Base-by-base conservation (phyloP, 2,888 invertebrate genomes). In the Nomada ferruginata region DNA sequence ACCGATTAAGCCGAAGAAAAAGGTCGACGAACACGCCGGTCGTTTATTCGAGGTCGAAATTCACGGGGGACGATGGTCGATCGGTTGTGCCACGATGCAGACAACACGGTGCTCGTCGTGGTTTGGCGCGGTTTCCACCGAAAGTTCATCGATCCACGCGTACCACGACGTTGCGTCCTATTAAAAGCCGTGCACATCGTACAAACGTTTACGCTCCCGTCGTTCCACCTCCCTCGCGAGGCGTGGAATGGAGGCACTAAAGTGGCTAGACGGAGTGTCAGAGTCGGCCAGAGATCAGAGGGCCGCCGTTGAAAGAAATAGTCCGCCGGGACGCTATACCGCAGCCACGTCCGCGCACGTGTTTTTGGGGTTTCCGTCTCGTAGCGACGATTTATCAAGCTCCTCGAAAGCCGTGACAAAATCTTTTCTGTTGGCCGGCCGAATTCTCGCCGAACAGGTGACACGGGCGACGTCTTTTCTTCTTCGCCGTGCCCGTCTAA, bases 221-320 rank as follows among this genome's bases (percentile, higher is more conserved):
- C 82, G 73, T 75, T 79, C 80, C 79, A 72, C 84, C 79, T 84
- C 83, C 81, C 81, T 85, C 85, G 83, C 83, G 85, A 85, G 87
- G 75, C 87, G 85, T 81, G 86, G 86, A 73, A 72, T 83, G 82
- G 70, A 76, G 89, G 80, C 84, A 80, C 85, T 85, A 87, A 88
- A 90, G 86, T 89, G 89, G 87, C 87, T 79, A 82, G 85, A 86
- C 86, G 83, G 87, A 86, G 89, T 87, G 89, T 88, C 87, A 85
- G 87, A 83, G 86, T 63, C 89, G 85, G 68, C 82, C 80, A 65
- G 83, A 91, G 91, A 91, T 91, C 91, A 91, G 91, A 91, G 89
- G 86, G 84, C 85, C 85, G 87, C 79, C 88, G 90, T 85, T 87
- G 89, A 89, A 90, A 91, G 91, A 91, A 91, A 91, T 90, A 90